These are phyloP conservation scores for Ametastegia equiseti DNA, from an alignment of 2,888 invertebrate genomes.

Conservation along the genomic window DNA sequence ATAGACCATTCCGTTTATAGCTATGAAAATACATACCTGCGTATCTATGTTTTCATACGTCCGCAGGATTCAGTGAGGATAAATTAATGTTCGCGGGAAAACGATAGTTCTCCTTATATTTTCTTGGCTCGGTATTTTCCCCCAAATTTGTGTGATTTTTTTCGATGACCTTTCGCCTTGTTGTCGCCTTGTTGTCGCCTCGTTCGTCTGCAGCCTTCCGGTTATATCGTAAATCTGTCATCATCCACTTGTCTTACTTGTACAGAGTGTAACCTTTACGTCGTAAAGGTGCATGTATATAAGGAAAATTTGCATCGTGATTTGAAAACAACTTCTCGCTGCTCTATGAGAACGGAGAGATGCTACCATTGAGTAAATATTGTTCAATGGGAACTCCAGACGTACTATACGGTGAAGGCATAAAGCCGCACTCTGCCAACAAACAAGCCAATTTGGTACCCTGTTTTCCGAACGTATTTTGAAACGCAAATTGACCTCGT, in stretches of 20 bases:
- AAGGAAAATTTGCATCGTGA: neutral
- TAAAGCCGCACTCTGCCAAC: neutral
- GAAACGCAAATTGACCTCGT: conserved; percentile 1
- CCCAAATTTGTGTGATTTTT: neutral
- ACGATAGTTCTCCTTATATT: neutral
- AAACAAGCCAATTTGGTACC: neutral
- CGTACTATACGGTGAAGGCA: neutral
- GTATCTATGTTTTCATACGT: neutral
- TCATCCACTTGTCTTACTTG: neutral
- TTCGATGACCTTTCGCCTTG: neutral
- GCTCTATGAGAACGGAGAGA: neutral
- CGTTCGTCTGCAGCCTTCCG: neutral
- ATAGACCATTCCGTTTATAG: neutral
- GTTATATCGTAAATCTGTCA: conserved; percentile 16
- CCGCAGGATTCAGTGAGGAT: neutral
- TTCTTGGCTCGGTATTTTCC: neutral
- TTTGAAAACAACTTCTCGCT: neutral
- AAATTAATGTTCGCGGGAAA: neutral
- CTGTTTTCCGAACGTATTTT: neutral
- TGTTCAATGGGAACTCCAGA: neutral
- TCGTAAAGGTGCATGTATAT: too few species aligned
- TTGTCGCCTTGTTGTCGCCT: too few species aligned
- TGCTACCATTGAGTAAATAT: conserved; percentile 7
- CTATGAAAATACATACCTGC: neutral
- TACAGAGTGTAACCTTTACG: neutral